These are phyloP conservation scores for Champsocephalus esox DNA, from an alignment of 2,797 vertebrate genomes.

Conservation along the genomic window DNA sequence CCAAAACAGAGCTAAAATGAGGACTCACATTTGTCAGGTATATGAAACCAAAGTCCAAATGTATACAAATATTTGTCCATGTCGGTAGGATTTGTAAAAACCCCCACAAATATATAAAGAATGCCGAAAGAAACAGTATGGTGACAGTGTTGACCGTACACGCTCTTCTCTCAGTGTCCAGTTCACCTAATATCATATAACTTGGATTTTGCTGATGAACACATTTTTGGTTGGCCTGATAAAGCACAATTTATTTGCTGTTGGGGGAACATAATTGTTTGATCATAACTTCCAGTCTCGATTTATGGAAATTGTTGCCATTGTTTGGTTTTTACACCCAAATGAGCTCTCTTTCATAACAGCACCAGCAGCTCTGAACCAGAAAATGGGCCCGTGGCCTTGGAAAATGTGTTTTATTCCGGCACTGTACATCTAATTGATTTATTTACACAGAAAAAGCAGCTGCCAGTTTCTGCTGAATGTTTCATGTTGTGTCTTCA, in stretches of 20 bases:
- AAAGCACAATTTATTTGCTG: not conserved
- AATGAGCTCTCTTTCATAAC: slow-evolving; percentile 64
- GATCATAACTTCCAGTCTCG: slow-evolving; percentile 23
- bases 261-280: not conserved
- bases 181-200: not conserved
- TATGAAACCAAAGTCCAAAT: not conserved
- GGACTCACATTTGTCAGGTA: not conserved
- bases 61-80: not conserved
- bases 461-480: slow-evolving; percentile 69
- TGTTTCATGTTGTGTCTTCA: slow-evolving; percentile 74
- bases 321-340: slow-evolving; percentile 64
- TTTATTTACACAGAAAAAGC: slow-evolving; percentile 71
- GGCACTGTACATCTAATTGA: slow-evolving; percentile 74
- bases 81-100: not conserved
- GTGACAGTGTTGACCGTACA: not conserved
- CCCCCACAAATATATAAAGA: not conserved
- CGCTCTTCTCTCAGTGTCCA: not conserved
- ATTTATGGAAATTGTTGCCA: slow-evolving; percentile 52
- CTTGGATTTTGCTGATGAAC: not conserved
- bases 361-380: slow-evolving; percentile 64
- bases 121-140: not conserved
- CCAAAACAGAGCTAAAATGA: not conserved
- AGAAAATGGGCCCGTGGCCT: slow-evolving; percentile 69
- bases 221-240: not conserved
- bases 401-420: slow-evolving; percentile 69